Evolutionary conservation across 37 sponge, comb jelly and placozoan genomes (phyloP), one percentile per base, ranked within the genome.

Genomic region (Diacarnus erythraeanus): DNA sequence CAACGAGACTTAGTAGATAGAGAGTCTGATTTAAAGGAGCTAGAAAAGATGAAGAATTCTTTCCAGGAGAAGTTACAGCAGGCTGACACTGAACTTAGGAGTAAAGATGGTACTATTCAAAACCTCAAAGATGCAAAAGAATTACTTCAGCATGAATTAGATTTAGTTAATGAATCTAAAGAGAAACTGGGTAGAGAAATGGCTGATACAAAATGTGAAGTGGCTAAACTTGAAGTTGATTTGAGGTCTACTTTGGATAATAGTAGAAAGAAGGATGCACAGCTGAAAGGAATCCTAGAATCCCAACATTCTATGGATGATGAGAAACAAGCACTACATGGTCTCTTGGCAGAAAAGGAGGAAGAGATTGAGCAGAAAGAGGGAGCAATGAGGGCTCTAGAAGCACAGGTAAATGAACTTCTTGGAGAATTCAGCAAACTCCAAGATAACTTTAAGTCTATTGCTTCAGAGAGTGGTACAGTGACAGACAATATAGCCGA

Each of bases 71-170:
- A 59, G 38, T 37, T 79, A 25, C 29, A 71, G 31, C 38, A 71
- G 27, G 9, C 67, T n/a, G 82, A 84, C 31, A 72, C 69, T 26
- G 64, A 81, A 23, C 39, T 81, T 22, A 77, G 76, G 6, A 51
- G 80, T 29, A 84, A 84, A 60, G 85, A 84, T 5, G 85, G 73
- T 2, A 34, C 42, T 1, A 20, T 84, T 31, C 75, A 77, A 23
- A 64, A 57, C 27, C 82, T 92, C 39, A 84, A 31, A 5, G 89
- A 89, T 34, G 72, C 89, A 4, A 74, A 38, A 29, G 76, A 69
- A 0, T 73, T 84, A n/a, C 75, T 84, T 33, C 63, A 75, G 64
- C 75, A 79, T 26, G 89, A 89, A 64, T 76, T 83, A 25, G 89
- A 79, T 1, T 41, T 58, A 42, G 60, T 57, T 20, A 78, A 79